Evolutionary conservation across 2,888 invertebrate genomes (phyloP), one percentile per base, ranked within the genome.

Genomic region (Anorthoa munda): DNA sequence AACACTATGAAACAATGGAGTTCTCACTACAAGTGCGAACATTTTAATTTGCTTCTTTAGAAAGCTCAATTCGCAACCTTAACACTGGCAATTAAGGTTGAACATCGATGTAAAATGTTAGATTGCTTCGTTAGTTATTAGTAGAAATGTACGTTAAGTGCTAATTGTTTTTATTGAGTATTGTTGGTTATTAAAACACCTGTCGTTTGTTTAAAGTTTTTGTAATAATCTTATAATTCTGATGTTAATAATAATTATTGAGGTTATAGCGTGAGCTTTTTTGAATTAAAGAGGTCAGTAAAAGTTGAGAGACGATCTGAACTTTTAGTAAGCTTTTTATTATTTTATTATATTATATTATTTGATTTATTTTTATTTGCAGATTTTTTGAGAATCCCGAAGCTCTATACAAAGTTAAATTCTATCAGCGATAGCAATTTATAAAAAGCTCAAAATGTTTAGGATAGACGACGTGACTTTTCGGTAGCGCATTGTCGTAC

Each of bases 161-260:
- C 69, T 82, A 82, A 81, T 81, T 81, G 72, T 69, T 81, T 81
- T 70, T 77, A 81, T 81, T 77, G 78, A 67, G 77, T 77, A 77
- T 64, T 26, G 50, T 66, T n/a, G 46, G 46, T 60, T 81, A 50
- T 81, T 46, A 55, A 76, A 81, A 61, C 31, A 70, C 55, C 53
- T 23, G 59, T 48, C 64, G n/a, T 81, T 81, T 76, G 67, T 66
- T 51, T 68, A 60, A 67, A 56, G 64, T 63, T n/a, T n/a, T n/a
- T n/a, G n/a, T n/a, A n/a, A n/a, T n/a, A n/a, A n/a, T n/a, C n/a
- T 76, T 67, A 67, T 81, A 21, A 63, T 66, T 73, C 39, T 79
- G 17, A n/a, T 53, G 23, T 76, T 63, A 39, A 77, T 63, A 26
- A 26, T 26, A 26, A 26, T 26, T 78, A 39, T 53, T 0, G 2